Base-by-base conservation (phyloP, 2,888 invertebrate genomes). In the Tholera decimalis region DNA sequence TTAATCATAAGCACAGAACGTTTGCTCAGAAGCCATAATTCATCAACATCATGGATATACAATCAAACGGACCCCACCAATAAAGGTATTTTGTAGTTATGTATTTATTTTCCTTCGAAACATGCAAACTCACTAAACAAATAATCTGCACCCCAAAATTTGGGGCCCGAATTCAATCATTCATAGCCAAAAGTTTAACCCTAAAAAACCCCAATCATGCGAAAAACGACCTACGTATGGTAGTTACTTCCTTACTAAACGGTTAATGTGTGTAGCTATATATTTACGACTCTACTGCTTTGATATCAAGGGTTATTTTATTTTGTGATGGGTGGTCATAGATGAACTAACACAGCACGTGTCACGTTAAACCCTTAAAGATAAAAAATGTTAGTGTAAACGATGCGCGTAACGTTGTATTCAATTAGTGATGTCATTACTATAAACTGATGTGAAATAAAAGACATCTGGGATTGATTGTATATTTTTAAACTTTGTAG, bases 201-300 rank as follows among this genome's bases (percentile, higher is more conserved):
- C 89, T 88, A 90, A 92, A 90, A 88, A 89, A 89, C 91, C 84
- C 89, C 91, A 87, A 88, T 92, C 91, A 91, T 88, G 92, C 92
- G 92, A 89, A 91, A 93, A 93, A 90, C 92, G 89, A 90, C 86
- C 87, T 82, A 83, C 86, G 88, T 85, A 83, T 88, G 90, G 84
- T 87, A 93, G 91, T 89, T 89, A 90, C 89, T 89, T 87, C 86
- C 83, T 85, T 85, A 84, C 86, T 92, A 92, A 92, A 88, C 91
- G 91, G 90, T 88, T 90, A 87, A 86, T 88, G 41, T 54, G 87
- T 85, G 86, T 86, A 79, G 49, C 7, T 51, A 61, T 56, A 80
- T 51, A 73, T 77, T 78, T 75, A 71, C 28, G 67, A 72, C 77
- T 58, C 56, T 80, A 83, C 77, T 39, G 44, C 44, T 22, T 35